Base-by-base conservation (phyloP, 2,797 vertebrate species). In the Oreochromis mossambicus region DNA sequence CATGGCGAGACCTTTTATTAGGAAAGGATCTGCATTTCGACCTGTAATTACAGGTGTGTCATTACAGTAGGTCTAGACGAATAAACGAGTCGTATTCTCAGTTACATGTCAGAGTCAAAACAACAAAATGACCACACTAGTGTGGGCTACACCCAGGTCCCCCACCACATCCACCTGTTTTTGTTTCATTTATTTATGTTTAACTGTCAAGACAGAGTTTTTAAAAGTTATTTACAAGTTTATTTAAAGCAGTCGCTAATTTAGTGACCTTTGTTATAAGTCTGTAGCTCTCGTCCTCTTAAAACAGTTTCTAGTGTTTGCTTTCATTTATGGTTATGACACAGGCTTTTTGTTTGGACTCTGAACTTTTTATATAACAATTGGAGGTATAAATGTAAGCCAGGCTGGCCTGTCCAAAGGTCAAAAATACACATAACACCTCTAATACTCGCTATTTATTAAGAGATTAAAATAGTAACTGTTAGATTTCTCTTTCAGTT, bases 101-200 rank as follows among this genome's bases (percentile, higher is more conserved):
- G 38, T 41, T 24, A 24, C 11, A 12, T 38, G 38, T 68, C 14
- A 58, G 5, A 58, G 55, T 32, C 36, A 24, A 68, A 66, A 6
- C 1, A 24, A 14, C n/a, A 43, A 15, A 43, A 70, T 12, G 13
- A 46, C 21, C 66, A 6, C 38, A 1, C 21, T 46, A 0, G 9
- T 17, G 66, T 19, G 14, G 41, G n/a, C 63, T 8, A 58, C 26
- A 8, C 36, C 11, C 36, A 26, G 14, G 24, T 29, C 21, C 14
- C 38, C 41, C 41, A 48, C 8, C 41, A 48, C 41, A 48, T 7
- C 41, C 68, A 73, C 41, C 14, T 48, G 9, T 5, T 73, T 17
- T 17, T 70, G 17, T 61, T 61, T 61, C 17, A 10, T 58, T 70
- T 24, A 17, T 66, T 38, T 41, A 8, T 41, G 34, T 38, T 38